Evolutionary conservation across 2,888 invertebrate genomes (phyloP).

Genomic region (Calameuta idolon): DNA sequence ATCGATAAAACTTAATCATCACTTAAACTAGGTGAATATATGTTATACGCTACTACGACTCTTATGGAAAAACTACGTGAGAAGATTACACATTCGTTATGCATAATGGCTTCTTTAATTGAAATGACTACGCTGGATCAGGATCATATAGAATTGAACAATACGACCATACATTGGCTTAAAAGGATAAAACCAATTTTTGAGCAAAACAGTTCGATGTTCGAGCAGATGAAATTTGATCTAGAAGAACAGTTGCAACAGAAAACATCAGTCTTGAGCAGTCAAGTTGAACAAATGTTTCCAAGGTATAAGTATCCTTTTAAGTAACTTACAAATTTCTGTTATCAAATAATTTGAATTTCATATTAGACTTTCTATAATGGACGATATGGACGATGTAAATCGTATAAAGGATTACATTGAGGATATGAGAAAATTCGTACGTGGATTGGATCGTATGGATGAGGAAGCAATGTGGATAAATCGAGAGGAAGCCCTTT

Average conservation of each 20-base stretch:
- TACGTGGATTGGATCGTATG: constrained; percentile 80
- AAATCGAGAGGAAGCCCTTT: constrained; percentile 87
- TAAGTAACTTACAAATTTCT: not conserved
- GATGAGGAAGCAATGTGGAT: constrained; percentile 86
- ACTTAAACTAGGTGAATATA: constrained; percentile 74
- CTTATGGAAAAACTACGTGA: constrained; percentile 78
- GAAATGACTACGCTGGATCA: constrained; percentile 81
- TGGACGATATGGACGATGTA: constrained; percentile 88
- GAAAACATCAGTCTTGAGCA: constrained; percentile 77
- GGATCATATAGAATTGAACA: constrained; percentile 84
- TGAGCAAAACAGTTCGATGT: constrained; percentile 81
- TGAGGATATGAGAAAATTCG: constrained; percentile 80
- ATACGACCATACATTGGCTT: constrained; percentile 87
- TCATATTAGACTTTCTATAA: constrained; percentile 72
- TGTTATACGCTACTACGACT: constrained; percentile 81
- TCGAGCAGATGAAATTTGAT: constrained; percentile 84
- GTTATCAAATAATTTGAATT: not conserved
- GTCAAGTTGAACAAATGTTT: constrained; percentile 78
- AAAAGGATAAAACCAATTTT: constrained; percentile 84
- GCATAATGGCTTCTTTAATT: constrained; percentile 77
- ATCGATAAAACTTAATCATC: not conserved
- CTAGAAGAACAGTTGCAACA: constrained; percentile 84
- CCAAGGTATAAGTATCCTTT: constrained; percentile 68
- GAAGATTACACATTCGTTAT: constrained; percentile 77
- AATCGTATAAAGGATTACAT: constrained; percentile 83